Evolutionary conservation across 2,797 vertebrate genomes (phyloP), one percentile per base, ranked within the genome.

Genomic region (Galagoides demidoff): DNA sequence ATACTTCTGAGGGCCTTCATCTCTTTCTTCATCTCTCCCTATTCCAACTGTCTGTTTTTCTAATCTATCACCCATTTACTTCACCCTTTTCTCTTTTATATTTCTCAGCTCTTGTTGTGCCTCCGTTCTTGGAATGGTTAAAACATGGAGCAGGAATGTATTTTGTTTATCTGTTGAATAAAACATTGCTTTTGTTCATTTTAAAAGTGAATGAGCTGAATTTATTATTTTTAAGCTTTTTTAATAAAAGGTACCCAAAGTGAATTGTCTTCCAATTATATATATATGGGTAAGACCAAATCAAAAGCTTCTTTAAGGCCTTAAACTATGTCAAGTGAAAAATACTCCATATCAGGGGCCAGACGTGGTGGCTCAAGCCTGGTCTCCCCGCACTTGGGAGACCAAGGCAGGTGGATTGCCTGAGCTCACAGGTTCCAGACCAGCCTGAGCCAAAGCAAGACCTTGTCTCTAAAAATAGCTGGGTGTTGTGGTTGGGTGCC

Each of bases 191-290:
- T 95, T 95, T 88, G 31, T 84, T 94, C 73, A 83, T 93, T 96
- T 79, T 83, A 37, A 83, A 89, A 76, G n/a, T 84, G 76, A 92
- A 85, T 83, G 19, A 82, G 25, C 59, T 64, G 59, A 95, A 94
- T 96, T 94, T 74, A 94, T 95, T 85, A 95, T 49, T 61, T 94
- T 87, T 45, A 61, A 90, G 49, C 78, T 83, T 4, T 76, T 52
- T 95, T 78, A 73, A 31, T 34, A 83, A 90, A 77, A 79, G 16
- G 31, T 34, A 85, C 20, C 68, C 49, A 22, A 81, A 81, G 59
- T 92, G 34, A 90, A 85, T 82, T 39, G 61, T 85, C 61, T 85
- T 96, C 92, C 95, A 96, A 92, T 73, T 85, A 91, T 83, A 92
- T 94, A 92, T 94, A 64, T 45, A 55, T 84, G 45, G n/a, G 20